Base-by-base conservation (phyloP, 2,888 invertebrate species). In the Perithous albicinctus region DNA sequence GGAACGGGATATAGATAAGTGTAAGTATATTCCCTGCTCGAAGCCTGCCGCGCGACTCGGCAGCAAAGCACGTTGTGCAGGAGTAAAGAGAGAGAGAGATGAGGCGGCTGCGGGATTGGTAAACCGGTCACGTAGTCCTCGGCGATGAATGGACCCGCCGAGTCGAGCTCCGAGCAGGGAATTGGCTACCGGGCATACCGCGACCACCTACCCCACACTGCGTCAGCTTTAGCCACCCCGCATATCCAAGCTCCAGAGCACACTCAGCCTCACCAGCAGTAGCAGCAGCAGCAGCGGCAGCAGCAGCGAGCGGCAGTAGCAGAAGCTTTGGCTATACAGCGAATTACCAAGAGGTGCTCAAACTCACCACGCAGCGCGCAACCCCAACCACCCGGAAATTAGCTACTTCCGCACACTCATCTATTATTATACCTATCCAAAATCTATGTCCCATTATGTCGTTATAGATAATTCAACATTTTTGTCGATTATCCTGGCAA, bases 121-220 rank as follows among this genome's bases (percentile, higher is more conserved):
- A 92, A 91, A 91, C 92, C 90, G 91, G 92, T 92, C 92, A 92
- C 92, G 92, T 92, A 92, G 90, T 90, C 89, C 90, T 86, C 91
- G 88, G 91, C 92, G 91, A 92, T 92, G 92, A 92, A 92, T 92
- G 92, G 92, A 92, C 91, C 92, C 91, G 90, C 90, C 92, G 92
- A 91, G 90, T 90, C 90, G 90, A 91, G 78, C 90, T 89, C 89
- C 86, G 90, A 90, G 90, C 90, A 89, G 90, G 92, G 91, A 92
- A 92, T 92, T 92, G 91, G 92, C 92, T 92, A 92, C 91, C 88
- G 91, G 92, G 91, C 90, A 90, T 90, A 91, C 89, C 90, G 88
- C 90, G 89, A 90, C 90, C 90, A 91, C 90, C 90, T 90, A 91
- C 90, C 91, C 89, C 90, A 89, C 90, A 89, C 89, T 89, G 89